A percentile compares a stretch with the other conserved stretches of the same genome.
Evolutionary conservation across 2,797 vertebrate species (phyloP).

Genomic region (Knipowitschia caucasica): DNA sequence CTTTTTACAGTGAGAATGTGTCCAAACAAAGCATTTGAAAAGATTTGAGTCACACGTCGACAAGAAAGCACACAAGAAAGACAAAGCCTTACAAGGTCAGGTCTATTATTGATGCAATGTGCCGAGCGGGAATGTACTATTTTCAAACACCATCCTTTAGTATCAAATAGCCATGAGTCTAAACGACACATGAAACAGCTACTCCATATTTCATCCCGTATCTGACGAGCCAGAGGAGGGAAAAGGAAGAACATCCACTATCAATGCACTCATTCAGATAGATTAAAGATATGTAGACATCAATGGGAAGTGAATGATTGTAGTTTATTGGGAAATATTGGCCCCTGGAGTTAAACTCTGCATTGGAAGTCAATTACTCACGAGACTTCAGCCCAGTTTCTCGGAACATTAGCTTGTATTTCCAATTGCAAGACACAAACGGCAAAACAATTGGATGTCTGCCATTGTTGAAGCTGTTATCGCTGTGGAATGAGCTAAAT

Average conservation of each 20-base stretch:
- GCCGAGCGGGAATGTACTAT: constrained; percentile 18
- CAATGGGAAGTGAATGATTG: constrained; percentile 37
- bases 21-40: constrained; percentile 18
- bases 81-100: constrained; percentile 34
- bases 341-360: constrained; percentile 6
- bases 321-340: constrained; percentile 14
- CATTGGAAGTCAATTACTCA: neutral
- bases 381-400: no score
- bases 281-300: constrained; percentile 48
- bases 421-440: no score
- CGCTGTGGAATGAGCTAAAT: no score
- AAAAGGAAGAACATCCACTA: constrained; percentile 31
- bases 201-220: constrained; percentile 42
- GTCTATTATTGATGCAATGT: constrained; percentile 27
- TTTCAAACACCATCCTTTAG: constrained; percentile 25
- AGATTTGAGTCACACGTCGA: constrained; percentile 8
- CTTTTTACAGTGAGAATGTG: constrained; percentile 2
- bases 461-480: no score
- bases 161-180: constrained; percentile 45
- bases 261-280: constrained; percentile 46
- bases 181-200: constrained; percentile 46
- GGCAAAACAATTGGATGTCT: no score
- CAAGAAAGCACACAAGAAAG: constrained; percentile 10
- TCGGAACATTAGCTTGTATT: no score
- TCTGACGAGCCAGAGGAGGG: constrained; percentile 24